These are phyloP conservation scores for Unio pictorum DNA, from an alignment of 2,888 invertebrate species.

Conservation along the genomic window DNA sequence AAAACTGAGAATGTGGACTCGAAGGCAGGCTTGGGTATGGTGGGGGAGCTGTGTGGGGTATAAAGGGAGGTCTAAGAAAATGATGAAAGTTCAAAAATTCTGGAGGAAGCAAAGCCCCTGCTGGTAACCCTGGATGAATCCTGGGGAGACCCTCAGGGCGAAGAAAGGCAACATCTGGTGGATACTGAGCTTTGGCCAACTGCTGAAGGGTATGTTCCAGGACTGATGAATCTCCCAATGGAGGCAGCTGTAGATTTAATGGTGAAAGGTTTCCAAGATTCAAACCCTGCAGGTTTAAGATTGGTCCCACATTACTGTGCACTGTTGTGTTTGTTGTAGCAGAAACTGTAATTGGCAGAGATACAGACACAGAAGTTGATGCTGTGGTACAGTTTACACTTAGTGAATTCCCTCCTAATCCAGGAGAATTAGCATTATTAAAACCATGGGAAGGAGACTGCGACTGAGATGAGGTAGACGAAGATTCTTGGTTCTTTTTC, in stretches of 20 bases:
- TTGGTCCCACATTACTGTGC: too few species aligned
- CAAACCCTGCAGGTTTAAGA: constrained; percentile 1
- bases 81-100: constrained; percentile 17
- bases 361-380: too few species aligned
- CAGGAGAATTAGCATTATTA: constrained; percentile 34
- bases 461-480: constrained; percentile 41
- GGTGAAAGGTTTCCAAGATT: not conserved
- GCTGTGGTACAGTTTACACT: too few species aligned
- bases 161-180: constrained; percentile 19
- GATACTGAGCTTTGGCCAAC: constrained; percentile 23
- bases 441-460: constrained; percentile 44
- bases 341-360: too few species aligned
- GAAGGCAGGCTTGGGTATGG: constrained; percentile 30
- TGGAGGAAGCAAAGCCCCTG: constrained; percentile 9
- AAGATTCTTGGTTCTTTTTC: constrained; percentile 50
- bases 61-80: constrained; percentile 18
- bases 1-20: too few species aligned
- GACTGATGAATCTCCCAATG: constrained; percentile 27
- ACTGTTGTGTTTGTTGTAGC: too few species aligned
- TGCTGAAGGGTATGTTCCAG: constrained; percentile 37
- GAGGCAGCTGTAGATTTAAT: constrained; percentile 25
- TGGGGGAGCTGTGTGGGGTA: constrained; percentile 23
- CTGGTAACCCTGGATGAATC: constrained; percentile 7
- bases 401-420: constrained; percentile 13
- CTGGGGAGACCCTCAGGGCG: constrained; percentile 7